Percentiles rank a stretch among this genome's conserved stretches.
Evolutionary conservation across 2,888 invertebrate species (phyloP).

Genomic region (Sphaerophoria taeniata): DNA sequence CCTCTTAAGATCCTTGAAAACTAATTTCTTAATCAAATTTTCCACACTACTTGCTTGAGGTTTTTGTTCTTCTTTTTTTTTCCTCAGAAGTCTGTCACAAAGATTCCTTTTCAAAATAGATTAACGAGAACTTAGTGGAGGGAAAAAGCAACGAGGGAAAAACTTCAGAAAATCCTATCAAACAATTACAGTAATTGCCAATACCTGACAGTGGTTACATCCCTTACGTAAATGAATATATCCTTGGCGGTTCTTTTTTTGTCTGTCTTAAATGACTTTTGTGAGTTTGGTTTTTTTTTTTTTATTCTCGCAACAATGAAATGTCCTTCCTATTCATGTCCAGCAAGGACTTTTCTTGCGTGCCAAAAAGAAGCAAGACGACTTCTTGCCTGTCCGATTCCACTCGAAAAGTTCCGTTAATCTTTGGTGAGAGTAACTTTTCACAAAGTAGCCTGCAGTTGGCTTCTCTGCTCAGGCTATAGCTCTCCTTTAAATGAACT

Average conservation of each 20-base stretch:
- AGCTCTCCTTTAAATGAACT: constrained; percentile 9
- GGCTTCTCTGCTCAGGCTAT: not conserved
- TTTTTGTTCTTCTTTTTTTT: constrained; percentile 23
- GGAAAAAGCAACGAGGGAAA: not conserved
- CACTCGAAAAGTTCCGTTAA: constrained; percentile 41
- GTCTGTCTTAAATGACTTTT: not conserved
- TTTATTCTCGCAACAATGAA: constrained; percentile 12
- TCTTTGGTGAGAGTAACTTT: constrained; percentile 18
- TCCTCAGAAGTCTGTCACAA: constrained; percentile 32
- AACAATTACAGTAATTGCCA: constrained; percentile 67
- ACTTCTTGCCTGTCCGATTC: not conserved
- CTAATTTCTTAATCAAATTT: constrained; percentile 66
- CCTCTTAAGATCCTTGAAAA: constrained; percentile 2
- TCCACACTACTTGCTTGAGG: constrained; percentile 15
- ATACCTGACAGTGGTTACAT: constrained; percentile 53
- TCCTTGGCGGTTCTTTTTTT: not conserved
- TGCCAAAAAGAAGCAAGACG: not conserved
- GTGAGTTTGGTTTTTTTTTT: constrained; percentile 3
- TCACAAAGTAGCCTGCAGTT: constrained; percentile 47
- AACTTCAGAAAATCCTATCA: constrained; percentile 49
- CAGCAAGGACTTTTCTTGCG: constrained; percentile 10
- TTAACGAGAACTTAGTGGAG: constrained; percentile 8
- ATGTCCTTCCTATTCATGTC: not conserved
- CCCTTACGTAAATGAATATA: not conserved
- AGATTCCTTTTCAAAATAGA: constrained; percentile 29